Conservation (phyloP, 2,888 invertebrate genomes). For the Drosophila colorata region DNA sequence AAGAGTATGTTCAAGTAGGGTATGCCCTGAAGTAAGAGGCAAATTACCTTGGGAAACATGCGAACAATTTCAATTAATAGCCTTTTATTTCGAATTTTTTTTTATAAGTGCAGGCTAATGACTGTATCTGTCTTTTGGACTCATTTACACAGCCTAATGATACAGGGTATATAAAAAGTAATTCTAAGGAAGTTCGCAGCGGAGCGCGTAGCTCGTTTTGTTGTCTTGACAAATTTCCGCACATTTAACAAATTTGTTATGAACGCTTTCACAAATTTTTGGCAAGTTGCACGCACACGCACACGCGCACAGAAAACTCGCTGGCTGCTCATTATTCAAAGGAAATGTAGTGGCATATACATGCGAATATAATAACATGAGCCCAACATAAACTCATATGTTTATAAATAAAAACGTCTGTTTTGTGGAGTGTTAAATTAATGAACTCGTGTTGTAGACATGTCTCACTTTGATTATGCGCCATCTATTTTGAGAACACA, state of each 20-base stretch:
- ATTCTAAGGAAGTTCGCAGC: neutral
- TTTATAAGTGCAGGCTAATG: too few relatives aligned
- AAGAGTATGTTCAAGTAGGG: neutral
- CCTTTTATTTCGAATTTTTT: too few relatives aligned
- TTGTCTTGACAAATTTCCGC: conserved; percentile 63
- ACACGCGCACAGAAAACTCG: conserved; percentile 15
- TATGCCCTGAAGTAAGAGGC: neutral
- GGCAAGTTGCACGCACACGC: conserved; percentile 29
- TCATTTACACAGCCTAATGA: conserved; percentile 1
- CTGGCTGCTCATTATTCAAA: conserved; percentile 63
- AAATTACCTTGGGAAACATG: neutral
- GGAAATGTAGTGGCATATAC: conserved; percentile 48
- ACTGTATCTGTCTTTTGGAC: neutral
- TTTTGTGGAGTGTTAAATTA: conserved; percentile 52
- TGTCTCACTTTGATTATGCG: conserved; percentile 49
- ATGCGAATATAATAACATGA: conserved; percentile 1
- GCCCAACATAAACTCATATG: conserved; percentile 7
- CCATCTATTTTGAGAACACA: conserved; percentile 38
- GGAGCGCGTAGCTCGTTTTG: conserved; percentile 16
- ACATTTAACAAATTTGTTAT: conserved; percentile 70
- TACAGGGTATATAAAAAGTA: conserved; percentile 8
- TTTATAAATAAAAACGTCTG: conserved; percentile 8
- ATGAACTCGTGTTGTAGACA: conserved; percentile 71
- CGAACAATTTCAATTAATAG: too few relatives aligned
- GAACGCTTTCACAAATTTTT: conserved; percentile 62